Percentiles rank a stretch among this genome's conserved stretches.
Conservation (phyloP, 2,797 vertebrate genomes). For the Coregonus ussuriensis region DNA sequence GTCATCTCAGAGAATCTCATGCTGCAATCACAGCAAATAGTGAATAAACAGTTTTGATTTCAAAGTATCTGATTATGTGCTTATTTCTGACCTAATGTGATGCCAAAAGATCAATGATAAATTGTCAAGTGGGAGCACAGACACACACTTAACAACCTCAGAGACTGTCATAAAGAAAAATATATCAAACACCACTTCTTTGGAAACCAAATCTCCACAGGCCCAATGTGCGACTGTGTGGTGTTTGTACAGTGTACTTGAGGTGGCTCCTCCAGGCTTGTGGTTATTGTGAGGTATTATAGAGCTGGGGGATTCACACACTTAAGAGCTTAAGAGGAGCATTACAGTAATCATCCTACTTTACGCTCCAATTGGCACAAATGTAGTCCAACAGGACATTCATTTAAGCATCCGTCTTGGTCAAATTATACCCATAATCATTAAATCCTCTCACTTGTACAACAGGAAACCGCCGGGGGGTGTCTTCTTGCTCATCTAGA, state of each 20-base stretch:
- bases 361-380: slow-evolving; percentile 56
- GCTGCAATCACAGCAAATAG: no score
- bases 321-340: slow-evolving; percentile 27
- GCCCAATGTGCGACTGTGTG: background rate
- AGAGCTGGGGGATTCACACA: slow-evolving; percentile 13
- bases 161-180: no score
- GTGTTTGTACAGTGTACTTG: background rate
- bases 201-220: background rate
- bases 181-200: background rate
- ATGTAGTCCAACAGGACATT: slow-evolving; percentile 14
- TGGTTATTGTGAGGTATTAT: background rate
- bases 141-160: no score
- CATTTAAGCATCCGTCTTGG: background rate
- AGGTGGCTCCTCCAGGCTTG: background rate
- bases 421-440: slow-evolving; percentile 18
- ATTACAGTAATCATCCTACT: slow-evolving; percentile 43
- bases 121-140: no score
- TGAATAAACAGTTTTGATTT: no score
- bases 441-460: slow-evolving; percentile 29
- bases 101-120: no score
- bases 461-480: slow-evolving; percentile 44
- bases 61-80: no score
- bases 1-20: no score
- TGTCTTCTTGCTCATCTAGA: slow-evolving; percentile 37
- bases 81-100: no score